Evolutionary conservation across 2,113 vertebrate species (phyloP).

Genomic region (Pseudopodoces humilis): DNA sequence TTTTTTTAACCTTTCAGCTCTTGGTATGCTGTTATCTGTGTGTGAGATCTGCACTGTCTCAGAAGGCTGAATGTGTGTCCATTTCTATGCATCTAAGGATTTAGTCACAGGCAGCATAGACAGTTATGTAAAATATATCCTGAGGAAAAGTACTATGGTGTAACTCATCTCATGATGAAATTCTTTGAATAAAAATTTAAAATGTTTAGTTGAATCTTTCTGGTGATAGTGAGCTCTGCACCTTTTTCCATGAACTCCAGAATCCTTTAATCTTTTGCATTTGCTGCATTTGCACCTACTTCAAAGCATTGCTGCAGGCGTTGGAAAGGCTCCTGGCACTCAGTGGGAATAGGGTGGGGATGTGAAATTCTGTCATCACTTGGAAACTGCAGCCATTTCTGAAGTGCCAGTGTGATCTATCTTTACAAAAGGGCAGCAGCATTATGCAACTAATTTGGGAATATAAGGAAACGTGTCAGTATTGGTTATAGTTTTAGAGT

Average conservation of each 20-base stretch:
- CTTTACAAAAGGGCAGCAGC: conserved; percentile 27
- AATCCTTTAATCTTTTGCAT: conserved; percentile 63
- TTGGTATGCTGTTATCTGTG: background rate
- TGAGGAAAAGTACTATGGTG: background rate
- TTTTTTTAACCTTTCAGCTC: background rate
- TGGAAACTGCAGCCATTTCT: conserved; percentile 34
- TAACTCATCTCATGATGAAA: background rate
- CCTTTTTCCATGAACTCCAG: conserved; percentile 4
- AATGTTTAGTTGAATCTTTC: conserved; percentile 4
- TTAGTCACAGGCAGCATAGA: background rate
- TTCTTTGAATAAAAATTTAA: conserved; percentile 19
- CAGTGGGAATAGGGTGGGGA: conserved; percentile 21
- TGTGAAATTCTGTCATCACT: conserved; percentile 57
- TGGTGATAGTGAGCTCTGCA: conserved; percentile 1
- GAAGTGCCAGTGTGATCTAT: conserved; percentile 10
- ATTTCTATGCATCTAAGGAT: background rate
- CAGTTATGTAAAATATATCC: conserved; percentile 29
- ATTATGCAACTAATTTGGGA: conserved; percentile 3
- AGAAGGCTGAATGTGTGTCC: background rate
- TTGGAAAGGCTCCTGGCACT: conserved; percentile 51
- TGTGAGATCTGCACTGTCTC: background rate
- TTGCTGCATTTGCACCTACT: conserved; percentile 52
- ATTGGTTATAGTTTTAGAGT: background rate
- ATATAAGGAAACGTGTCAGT: background rate
- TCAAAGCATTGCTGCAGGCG: conserved; percentile 62